Base-by-base conservation (phyloP, 2,888 invertebrate species). In the Dryomyza anilis region DNA sequence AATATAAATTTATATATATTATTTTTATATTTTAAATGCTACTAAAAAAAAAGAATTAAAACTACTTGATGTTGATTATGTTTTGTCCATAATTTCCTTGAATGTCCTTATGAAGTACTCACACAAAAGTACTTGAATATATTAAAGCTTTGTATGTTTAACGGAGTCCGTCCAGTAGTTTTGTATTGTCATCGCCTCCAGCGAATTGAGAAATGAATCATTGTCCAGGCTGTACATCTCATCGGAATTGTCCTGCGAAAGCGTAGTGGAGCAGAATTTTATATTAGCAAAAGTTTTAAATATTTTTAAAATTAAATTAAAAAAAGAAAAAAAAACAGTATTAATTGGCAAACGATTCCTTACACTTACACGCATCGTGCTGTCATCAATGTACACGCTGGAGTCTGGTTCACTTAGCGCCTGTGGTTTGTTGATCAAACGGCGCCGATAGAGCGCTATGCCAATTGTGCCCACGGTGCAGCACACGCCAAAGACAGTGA, bases 171-270 rank as follows among this genome's bases (percentile, higher is more conserved):
- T 94, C 94, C 95, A 95, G 81, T 94, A 94, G 85, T 95, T 95
- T 83, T 94, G 94, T 80, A 95, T 94, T 73, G 95, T 94, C 93
- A 95, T 94, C 72, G 94, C 94, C 85, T 95, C 95, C 74, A 95
- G 84, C 67, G 95, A 95, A 85, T 95, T 95, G 67, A 95, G 87
- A 85, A 95, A 95, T 68, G 95, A 95, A 82, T 95, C 95, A 82
- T 95, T 95, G 85, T 95, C 95, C 84, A 95, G 85, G 78, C 95
- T 95, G 84, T 94, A 94, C 93, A 95, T 94, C 85, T 95, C 95
- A 84, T 95, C 95, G 6, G 93, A 93, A 80, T 93, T 94, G 82
- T 95, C 95, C 95, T 95, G 70, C 46, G 69, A 65, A 52, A 69
- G 67, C 65, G 68, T 16, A 12, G 16, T 21, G 12, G 19, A n/a